phyloP scores from a whole-genome alignment of 2,888 invertebrate genomes.

The Pheosia tremula region DNA sequence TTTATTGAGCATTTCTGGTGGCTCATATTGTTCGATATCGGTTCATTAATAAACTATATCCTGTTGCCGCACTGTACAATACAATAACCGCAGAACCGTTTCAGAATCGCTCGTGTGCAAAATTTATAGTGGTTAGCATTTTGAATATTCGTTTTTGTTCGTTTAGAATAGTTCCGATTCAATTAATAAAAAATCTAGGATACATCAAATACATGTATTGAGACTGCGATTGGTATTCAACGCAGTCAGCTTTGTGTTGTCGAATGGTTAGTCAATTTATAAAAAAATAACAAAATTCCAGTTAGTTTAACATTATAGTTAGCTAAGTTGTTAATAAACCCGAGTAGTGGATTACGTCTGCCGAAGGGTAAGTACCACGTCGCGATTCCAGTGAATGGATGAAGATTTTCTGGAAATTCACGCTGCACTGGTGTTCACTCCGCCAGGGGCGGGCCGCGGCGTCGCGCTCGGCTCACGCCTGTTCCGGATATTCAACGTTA shows the following conservation, averaged over 20 bases:
- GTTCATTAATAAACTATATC: constrained; percentile 75
- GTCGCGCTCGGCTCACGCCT: constrained; percentile 56
- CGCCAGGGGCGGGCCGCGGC: constrained; percentile 60
- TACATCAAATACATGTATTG: constrained; percentile 8
- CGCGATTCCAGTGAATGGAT: constrained; percentile 15
- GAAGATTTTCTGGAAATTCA: constrained; percentile 64
- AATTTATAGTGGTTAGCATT: constrained; percentile 65
- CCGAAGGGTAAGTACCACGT: neutral
- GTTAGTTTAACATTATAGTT: too few relatives aligned
- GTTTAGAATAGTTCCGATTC: constrained; percentile 31
- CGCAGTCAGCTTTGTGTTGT: constrained; percentile 4
- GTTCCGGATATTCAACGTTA: constrained; percentile 75
- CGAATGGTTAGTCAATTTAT: neutral
- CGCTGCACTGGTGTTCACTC: constrained; percentile 42
- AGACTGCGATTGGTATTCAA: constrained; percentile 10
- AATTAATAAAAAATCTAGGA: constrained; percentile 25
- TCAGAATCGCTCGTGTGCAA: constrained; percentile 55
- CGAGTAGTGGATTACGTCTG: neutral
- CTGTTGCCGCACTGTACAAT: constrained; percentile 57
- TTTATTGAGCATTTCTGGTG: constrained; percentile 65
- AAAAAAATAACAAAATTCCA: neutral
- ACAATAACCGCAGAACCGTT: constrained; percentile 61
- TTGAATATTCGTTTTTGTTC: constrained; percentile 44
- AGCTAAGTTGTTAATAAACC: neutral
- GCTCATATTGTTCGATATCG: constrained; percentile 66